Base-by-base conservation (phyloP, 2,888 invertebrate genomes). In the Heteromyza rotundicornis region DNA sequence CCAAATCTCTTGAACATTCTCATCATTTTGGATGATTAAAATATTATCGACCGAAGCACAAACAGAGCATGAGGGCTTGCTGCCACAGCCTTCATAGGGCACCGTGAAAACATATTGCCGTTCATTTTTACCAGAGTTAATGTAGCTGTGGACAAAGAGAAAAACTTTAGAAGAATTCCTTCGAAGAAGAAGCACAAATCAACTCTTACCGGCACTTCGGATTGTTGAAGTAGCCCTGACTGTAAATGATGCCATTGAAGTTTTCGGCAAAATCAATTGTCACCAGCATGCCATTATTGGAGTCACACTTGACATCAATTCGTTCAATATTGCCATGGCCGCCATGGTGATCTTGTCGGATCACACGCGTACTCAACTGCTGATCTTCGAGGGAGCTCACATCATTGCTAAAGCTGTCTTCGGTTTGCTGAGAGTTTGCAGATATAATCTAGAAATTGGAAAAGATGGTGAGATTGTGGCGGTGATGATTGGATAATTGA, bases 241-340 rank as follows among this genome's bases (percentile, higher is more conserved):
- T 90, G 84, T 90, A 90, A 61, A 90, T 87, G 32, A 90, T 85
- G 14, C 90, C 90, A 70, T 88, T 86, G 70, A 87, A 90, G 0
- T 87, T 84, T 63, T 87, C 86, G 8, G 86, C 82, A 74, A 90
- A 90, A 52, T 89, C 87, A 0, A 90, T 85, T 1, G 85, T 86
- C 0, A 90, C 89, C 55, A 86, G 84, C 72, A 90, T 88, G 24
- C 83, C 87, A 63, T 84, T 84, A 0, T 79, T 80, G 1, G 85
- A 83, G 55, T 81, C 79, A 71, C 90, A 90, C 76, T 88, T 86
- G 0, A 89, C 89, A 70, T 89, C 86, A 49, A 90, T 87, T 2
- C 85, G 84, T 73, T 87, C 86, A 22, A 87, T 86, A 50, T 87
- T 86, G 2, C 83, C 79, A 70, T 83, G 19, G 2, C 35, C 7